Evolutionary conservation across 2,888 invertebrate genomes (phyloP).

Genomic region (Troides oblongomaculatus): DNA sequence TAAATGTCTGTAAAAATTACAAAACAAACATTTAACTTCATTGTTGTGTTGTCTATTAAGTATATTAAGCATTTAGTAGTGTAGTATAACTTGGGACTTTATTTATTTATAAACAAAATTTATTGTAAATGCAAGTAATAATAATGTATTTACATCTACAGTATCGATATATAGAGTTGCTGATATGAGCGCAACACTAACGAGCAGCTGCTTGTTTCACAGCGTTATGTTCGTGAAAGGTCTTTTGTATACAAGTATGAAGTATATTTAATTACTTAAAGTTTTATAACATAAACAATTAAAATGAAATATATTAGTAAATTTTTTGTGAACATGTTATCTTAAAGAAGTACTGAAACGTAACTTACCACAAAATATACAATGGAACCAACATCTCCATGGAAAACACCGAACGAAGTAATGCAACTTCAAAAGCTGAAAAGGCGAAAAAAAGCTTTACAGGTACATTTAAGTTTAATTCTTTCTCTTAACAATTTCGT

Average conservation of each 20-base stretch:
- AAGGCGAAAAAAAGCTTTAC: constrained; percentile 87
- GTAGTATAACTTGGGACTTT: no score
- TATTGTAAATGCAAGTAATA: no score
- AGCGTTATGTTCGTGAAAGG: constrained; percentile 1
- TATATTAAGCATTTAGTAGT: no score
- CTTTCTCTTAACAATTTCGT: constrained; percentile 39
- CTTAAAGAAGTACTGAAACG: not conserved
- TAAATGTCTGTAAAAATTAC: no score
- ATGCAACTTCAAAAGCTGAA: constrained; percentile 89
- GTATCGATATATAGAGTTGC: constrained; percentile 1
- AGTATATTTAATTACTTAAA: not conserved
- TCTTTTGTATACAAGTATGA: constrained; percentile 16
- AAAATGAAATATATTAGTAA: constrained; percentile 21
- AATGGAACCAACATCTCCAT: constrained; percentile 76
- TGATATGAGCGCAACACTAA: not conserved
- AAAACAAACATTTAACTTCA: no score
- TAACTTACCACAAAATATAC: not conserved
- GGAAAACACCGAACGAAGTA: constrained; percentile 82
- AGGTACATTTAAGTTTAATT: constrained; percentile 68
- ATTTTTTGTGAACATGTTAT: not conserved
- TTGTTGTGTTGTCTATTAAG: no score
- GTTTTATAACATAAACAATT: constrained; percentile 21
- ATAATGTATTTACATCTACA: not conserved
- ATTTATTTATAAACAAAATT: no score
- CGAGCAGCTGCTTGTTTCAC: not conserved